Base-by-base conservation (phyloP, 1,140 invertebrate genomes). In the Rhyacophila brunnea region DNA sequence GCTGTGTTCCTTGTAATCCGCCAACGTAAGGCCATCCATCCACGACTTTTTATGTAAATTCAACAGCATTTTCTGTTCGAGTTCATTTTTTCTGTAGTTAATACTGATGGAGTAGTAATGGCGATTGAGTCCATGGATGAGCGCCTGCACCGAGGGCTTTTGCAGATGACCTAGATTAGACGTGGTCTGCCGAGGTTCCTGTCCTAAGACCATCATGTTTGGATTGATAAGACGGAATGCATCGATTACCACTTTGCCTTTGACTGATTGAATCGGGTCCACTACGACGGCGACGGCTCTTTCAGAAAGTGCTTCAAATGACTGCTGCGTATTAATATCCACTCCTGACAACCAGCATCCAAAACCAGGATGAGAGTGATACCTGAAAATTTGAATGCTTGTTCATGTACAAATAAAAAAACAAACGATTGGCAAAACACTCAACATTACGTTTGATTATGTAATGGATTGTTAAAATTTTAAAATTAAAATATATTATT, bases 91-190 rank as follows among this genome's bases (percentile, higher is more conserved):
- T 54, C 96, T 86, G 77, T 99, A 99, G 78, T 99, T 99, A 70
- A 99, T 99, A 72, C 96, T 96, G 69, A 99, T 99, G 17, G 96
- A 99, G 74, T 99, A 99, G 72, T 99, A 99, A 80, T 99, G 97
- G 64, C 98, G 86, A 74, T 99, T 99, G 1, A 99, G 80, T 15
- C 98, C 98, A 73, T 99, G 98, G 68, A 99, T 99, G 47, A 99
- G 80, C 34, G 97, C 98, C 87, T 97, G 96, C 60, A 99, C 97
- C n/a, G 95, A 98, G 0, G 96, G 96, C 79, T 99, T 99, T 69
- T 99, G 94, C 59, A 99, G 81, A 80, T 99, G 96, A 2, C 98
- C 98, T 67, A 99, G 83, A 79, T 99, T 99, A 20, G 96, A 98
- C 4, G 98, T 99, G 0, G 97, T 99, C 75, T 99, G 98, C 60